Conservation (phyloP, 2,113 vertebrate genomes). For the Leptodactylus fuscus region DNA sequence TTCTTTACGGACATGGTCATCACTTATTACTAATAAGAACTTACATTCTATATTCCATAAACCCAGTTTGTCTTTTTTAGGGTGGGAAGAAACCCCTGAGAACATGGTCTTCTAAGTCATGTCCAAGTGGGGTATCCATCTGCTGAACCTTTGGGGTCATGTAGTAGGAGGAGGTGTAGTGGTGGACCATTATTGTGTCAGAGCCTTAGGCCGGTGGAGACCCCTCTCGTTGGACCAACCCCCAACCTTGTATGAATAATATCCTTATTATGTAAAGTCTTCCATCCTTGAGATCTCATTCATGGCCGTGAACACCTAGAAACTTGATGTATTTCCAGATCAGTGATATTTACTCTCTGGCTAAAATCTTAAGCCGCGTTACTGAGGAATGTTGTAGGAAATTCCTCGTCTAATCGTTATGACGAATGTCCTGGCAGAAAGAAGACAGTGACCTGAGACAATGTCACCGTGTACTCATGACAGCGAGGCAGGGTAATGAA, state of each 20-base stretch:
- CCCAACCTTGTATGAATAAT: background rate
- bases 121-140: no score
- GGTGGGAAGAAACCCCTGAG: no score
- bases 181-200: background rate
- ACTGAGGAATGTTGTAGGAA: no score
- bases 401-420: background rate
- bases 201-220: background rate
- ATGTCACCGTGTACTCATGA: background rate
- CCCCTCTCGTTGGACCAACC: background rate
- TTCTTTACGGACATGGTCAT: no score
- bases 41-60: no score
- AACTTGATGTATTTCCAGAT: slow-evolving; percentile 32
- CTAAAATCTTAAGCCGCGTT: background rate
- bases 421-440: background rate
- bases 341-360: slow-evolving; percentile 21
- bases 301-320: background rate
- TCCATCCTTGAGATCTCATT: background rate
- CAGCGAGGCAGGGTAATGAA: background rate
- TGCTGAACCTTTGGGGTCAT: background rate
- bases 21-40: no score
- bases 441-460: background rate
- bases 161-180: background rate
- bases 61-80: no score
- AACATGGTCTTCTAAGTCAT: no score
- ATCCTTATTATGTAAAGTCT: background rate